A percentile compares a stretch with the other conserved stretches of the same genome.
phyloP scores from a whole-genome alignment of 2,888 invertebrate species.

The Platynereis dumerilii region DNA sequence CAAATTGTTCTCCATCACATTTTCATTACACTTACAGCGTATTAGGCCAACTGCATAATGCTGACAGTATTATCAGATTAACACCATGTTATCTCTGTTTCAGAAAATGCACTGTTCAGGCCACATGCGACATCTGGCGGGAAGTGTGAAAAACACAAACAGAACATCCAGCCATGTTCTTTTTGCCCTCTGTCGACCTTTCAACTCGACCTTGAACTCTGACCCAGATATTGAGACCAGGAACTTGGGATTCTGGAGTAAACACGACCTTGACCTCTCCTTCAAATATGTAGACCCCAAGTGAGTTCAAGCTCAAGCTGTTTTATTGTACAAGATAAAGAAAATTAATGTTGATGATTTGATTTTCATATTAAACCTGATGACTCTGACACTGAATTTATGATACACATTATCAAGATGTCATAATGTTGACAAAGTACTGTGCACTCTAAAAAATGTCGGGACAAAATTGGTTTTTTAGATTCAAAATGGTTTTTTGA shows the following conservation, averaged over 20 bases:
- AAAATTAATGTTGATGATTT: no score
- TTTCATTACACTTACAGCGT: no score
- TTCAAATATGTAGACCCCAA: constrained; percentile 45
- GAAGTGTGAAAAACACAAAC: constrained; percentile 29
- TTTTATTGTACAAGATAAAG: not conserved
- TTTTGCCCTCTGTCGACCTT: constrained; percentile 50
- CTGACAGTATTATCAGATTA: no score
- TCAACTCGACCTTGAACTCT: constrained; percentile 38
- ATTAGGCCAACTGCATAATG: no score
- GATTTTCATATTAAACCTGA: no score
- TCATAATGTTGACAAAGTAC: no score
- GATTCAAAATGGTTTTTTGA: no score
- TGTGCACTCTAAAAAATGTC: no score
- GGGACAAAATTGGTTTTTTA: no score
- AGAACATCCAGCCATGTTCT: constrained; percentile 40
- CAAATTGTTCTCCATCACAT: no score
- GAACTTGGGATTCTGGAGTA: constrained; percentile 50
- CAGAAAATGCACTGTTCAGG: constrained; percentile 55
- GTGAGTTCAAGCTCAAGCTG: constrained; percentile 7
- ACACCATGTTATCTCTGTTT: constrained; percentile 13
- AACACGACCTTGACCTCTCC: constrained; percentile 51
- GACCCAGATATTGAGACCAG: constrained; percentile 38
- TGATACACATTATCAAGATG: no score
- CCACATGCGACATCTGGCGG: constrained; percentile 37
- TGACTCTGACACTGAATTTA: no score